Evolutionary conservation across 2,113 vertebrate genomes (phyloP).

Genomic region (Toxotes chatareus): DNA sequence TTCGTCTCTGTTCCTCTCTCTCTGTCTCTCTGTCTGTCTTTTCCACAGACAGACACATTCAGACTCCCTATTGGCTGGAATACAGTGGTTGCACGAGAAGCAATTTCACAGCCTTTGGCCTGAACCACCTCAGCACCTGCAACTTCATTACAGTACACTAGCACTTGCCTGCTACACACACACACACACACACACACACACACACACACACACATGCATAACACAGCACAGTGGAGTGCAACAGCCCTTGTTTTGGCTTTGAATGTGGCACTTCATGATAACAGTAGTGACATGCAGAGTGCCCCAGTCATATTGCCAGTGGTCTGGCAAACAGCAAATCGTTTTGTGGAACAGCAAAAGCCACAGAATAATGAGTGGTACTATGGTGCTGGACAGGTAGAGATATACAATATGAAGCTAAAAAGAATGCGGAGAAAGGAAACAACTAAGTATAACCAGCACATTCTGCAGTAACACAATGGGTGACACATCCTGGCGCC

Average conservation of each 20-base stretch:
- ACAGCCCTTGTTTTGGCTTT: constrained; percentile 32
- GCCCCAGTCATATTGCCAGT: constrained; percentile 21
- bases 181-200: constrained; percentile 27
- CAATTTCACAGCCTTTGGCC: constrained; percentile 77
- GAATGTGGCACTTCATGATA: constrained; percentile 52
- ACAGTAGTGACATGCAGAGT: constrained; percentile 24
- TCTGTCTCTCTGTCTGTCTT: not conserved
- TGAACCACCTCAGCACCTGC: constrained; percentile 61
- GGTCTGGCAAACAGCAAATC: constrained; percentile 31
- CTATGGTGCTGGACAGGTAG: not conserved
- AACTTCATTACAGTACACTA: constrained; percentile 56
- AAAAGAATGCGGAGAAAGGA: constrained; percentile 1
- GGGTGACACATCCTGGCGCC: not conserved
- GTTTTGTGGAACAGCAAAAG: constrained; percentile 35
- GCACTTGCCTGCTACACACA: constrained; percentile 17
- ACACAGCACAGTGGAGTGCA: not conserved
- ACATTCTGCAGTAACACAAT: not conserved
- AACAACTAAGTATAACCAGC: not conserved
- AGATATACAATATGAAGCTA: constrained; percentile 8
- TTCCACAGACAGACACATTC: constrained; percentile 21
- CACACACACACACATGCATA: constrained; percentile 22
- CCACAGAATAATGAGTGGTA: not conserved
- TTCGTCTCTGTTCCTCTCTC: not conserved
- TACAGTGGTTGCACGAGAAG: constrained; percentile 58
- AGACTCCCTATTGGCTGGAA: constrained; percentile 18